Conservation (phyloP, 2,113 vertebrate species). For the Panthera leo region DNA sequence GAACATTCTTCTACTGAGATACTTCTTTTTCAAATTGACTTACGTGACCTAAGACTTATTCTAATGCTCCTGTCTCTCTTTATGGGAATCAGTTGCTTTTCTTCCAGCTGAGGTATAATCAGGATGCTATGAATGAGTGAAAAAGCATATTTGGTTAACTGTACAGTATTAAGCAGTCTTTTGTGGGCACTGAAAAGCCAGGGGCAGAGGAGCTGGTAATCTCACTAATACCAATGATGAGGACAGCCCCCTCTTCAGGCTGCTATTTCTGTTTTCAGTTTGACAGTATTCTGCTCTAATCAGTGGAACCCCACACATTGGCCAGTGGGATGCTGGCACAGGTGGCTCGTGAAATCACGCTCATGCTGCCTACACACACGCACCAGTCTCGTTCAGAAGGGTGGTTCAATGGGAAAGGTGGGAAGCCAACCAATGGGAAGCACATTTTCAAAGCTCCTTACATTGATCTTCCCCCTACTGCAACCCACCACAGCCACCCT, state of each 20-base stretch:
- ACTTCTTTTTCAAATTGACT: background rate
- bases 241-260: background rate
- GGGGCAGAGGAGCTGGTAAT: background rate
- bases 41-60: background rate
- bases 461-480: background rate
- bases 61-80: background rate
- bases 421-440: background rate
- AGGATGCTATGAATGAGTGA: background rate
- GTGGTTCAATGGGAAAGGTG: background rate
- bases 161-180: background rate
- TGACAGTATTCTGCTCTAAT: background rate
- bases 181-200: background rate
- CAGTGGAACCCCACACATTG: background rate
- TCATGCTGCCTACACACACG: fast-evolving
- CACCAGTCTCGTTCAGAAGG: background rate
- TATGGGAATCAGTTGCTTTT: background rate
- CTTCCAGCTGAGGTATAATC: background rate
- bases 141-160: background rate
- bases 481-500: background rate
- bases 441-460: background rate
- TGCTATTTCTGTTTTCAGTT: background rate
- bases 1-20: background rate
- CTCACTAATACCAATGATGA: background rate
- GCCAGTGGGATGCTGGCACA: fast-evolving
- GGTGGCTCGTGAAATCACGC: background rate